These are phyloP conservation scores for Thyatira batis DNA, from an alignment of 2,888 invertebrate species.

Conservation along the genomic window DNA sequence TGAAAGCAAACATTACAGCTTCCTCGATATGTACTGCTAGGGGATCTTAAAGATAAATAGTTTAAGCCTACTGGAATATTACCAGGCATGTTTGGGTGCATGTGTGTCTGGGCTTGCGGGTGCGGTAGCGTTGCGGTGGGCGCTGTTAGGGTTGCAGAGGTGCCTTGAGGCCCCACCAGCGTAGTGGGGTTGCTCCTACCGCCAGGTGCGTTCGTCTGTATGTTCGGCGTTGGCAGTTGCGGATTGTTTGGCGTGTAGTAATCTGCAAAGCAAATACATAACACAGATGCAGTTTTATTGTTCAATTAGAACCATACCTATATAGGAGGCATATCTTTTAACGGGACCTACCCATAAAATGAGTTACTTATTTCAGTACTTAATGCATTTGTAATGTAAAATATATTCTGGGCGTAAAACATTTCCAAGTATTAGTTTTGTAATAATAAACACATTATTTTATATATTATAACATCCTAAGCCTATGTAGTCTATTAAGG, in stretches of 20 bases:
- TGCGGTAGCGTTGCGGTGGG: slow-evolving; percentile 59
- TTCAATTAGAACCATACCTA: too few species aligned
- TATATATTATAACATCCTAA: too few species aligned
- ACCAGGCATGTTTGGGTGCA: slow-evolving; percentile 69
- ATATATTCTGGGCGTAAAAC: too few species aligned
- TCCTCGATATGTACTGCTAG: not conserved
- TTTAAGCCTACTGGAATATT: slow-evolving; percentile 18
- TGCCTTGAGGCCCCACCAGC: slow-evolving; percentile 58
- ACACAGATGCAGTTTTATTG: not conserved
- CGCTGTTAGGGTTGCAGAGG: slow-evolving; percentile 52
- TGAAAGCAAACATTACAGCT: not conserved
- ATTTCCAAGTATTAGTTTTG: too few species aligned
- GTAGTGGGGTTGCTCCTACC: slow-evolving; percentile 52
- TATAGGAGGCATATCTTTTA: not conserved
- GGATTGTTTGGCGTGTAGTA: slow-evolving; percentile 63
- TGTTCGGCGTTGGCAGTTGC: slow-evolving; percentile 67
- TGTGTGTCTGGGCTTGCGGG: slow-evolving; percentile 57
- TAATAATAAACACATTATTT: too few species aligned
- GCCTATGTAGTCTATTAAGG: too few species aligned
- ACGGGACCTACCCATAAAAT: too few species aligned
- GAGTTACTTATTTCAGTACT: too few species aligned
- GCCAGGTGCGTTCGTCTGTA: slow-evolving; percentile 53
- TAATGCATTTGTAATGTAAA: too few species aligned
- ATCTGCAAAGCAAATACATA: slow-evolving; percentile 39
- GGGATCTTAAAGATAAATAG: not conserved